Base-by-base conservation (phyloP, 1,140 invertebrate genomes). In the Lanistes nyassanus region DNA sequence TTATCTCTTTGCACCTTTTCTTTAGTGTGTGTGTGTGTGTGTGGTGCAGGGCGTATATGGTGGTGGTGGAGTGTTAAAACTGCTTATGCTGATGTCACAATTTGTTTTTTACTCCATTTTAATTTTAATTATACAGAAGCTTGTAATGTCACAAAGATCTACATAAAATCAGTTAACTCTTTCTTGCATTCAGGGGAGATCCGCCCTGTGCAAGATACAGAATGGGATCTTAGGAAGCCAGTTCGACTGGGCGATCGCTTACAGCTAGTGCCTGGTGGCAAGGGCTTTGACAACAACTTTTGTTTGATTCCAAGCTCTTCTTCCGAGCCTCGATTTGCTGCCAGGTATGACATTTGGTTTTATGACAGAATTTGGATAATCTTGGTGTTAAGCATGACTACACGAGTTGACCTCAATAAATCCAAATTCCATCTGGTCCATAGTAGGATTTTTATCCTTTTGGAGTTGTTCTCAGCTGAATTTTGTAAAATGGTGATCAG, bases 261-360 rank as follows among this genome's bases (percentile, higher is more conserved):
- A 13, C 13, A 51, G 0, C 19, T 76, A 16, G 81, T 86, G 2
- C 73, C 77, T 13, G 80, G 82, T 9, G 82, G 74, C 42, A 90
- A 34, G 85, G 93, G 95, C 2, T 96, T 92, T 83, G 94, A 97
- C 88, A 92, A 95, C 80, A 95, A 95, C 85, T 95, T 93, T 82
- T 93, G 93, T 78, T 80, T 94, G 64, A 88, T 81, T 53, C 53
- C 84, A 26, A 76, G 77, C 56, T 26, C 56, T 60, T 16, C 11
- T 37, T 81, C 78, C 19, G 64, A 76, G 69, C 78, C 79, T 66
- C 83, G 81, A 69, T 76, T 87, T 42, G 82, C 80, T 31, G 87
- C 86, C 0, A 83, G 80, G 88, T 89, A n/a, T 37, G 47, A 37
- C 9, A 7, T n/a, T n/a, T n/a, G n/a, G n/a, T n/a, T n/a, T n/a